Conservation (phyloP, 1,140 invertebrate genomes). For the Diabrotica undecimpunctata region DNA sequence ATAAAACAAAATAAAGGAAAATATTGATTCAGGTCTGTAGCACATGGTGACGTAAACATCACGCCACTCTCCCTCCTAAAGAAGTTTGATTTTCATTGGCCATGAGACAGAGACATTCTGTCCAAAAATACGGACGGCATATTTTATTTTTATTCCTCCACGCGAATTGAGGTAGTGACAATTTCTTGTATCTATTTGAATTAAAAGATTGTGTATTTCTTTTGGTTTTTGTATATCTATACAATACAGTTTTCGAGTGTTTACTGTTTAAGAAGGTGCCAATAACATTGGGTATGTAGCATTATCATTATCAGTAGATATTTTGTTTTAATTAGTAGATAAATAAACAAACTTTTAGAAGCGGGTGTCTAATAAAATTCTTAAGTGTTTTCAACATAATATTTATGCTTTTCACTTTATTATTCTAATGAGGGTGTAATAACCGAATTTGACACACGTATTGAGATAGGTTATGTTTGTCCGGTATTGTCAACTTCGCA, state of each 20-base stretch:
- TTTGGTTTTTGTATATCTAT: not conserved
- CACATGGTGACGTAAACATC: conserved; percentile 32
- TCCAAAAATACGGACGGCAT: conserved; percentile 23
- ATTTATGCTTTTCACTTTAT: too few relatives aligned
- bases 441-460: not conserved
- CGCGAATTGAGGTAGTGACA: not conserved
- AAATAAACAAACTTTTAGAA: too few relatives aligned
- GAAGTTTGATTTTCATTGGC: conserved; percentile 22
- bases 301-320: not conserved
- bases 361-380: too few relatives aligned
- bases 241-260: not conserved
- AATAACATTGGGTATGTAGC: not conserved
- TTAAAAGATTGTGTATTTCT: not conserved
- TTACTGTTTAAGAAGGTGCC: not conserved
- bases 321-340: too few relatives aligned
- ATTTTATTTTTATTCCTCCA: conserved; percentile 1
- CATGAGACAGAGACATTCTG: conserved; percentile 11
- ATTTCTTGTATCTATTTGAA: not conserved
- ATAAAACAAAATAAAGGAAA: conserved; percentile 6
- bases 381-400: too few relatives aligned
- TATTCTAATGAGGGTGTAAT: not conserved
- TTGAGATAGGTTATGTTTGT: conserved; percentile 14
- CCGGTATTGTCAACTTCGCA: conserved; percentile 6
- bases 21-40: conserved; percentile 24
- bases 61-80: conserved; percentile 30